phyloP scores from a whole-genome alignment of 2,888 invertebrate species.

The Sceliomorpha sp. region DNA sequence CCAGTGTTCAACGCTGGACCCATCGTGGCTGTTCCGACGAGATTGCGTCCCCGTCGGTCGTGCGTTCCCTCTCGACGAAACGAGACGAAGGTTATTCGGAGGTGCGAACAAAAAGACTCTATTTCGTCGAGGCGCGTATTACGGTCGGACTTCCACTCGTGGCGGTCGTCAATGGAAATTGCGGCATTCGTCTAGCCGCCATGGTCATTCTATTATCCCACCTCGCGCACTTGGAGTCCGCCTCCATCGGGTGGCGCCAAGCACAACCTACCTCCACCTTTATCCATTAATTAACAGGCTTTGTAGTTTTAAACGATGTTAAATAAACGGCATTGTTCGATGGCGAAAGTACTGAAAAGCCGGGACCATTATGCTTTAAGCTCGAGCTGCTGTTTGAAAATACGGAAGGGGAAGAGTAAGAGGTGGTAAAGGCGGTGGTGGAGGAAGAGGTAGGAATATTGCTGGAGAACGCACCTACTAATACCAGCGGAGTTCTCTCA shows the following conservation, averaged over 20 bases:
- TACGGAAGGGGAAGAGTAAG: constrained; percentile 61
- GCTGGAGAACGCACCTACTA: constrained; percentile 62
- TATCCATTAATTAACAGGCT: constrained; percentile 80
- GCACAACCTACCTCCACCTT: constrained; percentile 58
- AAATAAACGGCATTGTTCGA: constrained; percentile 79
- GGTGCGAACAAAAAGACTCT: no score
- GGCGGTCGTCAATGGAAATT: constrained; percentile 17
- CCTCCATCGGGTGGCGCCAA: constrained; percentile 48
- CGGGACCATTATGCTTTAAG: constrained; percentile 75
- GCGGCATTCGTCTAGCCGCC: constrained; percentile 49
- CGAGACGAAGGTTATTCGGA: neutral
- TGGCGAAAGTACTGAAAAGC: constrained; percentile 76
- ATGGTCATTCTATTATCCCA: constrained; percentile 54
- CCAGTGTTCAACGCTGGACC: no score
- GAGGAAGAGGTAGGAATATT: no score
- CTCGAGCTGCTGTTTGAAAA: constrained; percentile 69
- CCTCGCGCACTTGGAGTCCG: constrained; percentile 45
- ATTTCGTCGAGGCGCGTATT: no score
- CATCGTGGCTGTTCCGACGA: no score
- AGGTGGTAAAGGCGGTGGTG: no score
- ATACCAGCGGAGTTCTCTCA: constrained; percentile 58
- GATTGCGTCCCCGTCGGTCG: no score
- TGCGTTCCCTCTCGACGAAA: no score
- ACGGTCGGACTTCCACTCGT: no score
- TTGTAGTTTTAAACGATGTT: constrained; percentile 81